Percentiles rank a stretch among this genome's conserved stretches.
These are phyloP conservation scores for Scaptomyza hsui DNA, from an alignment of 1,140 invertebrate species.

Conservation along the genomic window DNA sequence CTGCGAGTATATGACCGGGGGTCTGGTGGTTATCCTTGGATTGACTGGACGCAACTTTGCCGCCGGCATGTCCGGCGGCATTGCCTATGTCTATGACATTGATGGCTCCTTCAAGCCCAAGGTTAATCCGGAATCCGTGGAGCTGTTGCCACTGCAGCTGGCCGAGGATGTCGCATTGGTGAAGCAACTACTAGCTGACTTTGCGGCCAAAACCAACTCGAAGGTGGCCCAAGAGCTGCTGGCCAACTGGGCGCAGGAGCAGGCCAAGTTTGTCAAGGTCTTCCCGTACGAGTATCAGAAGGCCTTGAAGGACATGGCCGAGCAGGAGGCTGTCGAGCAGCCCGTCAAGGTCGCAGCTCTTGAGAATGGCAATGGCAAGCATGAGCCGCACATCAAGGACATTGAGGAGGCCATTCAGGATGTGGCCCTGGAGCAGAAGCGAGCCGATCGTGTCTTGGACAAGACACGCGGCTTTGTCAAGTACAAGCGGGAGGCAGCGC, in stretches of 20 bases:
- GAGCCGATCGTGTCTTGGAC: conserved; percentile 92
- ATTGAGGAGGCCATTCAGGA: conserved; percentile 95
- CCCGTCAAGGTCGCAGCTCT: conserved; percentile 83
- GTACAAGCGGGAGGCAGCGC: conserved; percentile 93
- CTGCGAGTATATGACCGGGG: conserved; percentile 99
- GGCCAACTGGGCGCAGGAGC: conserved; percentile 91
- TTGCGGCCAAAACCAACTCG: conserved; percentile 95
- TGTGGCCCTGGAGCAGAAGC: conserved; percentile 90
- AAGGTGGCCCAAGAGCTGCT: conserved; percentile 92
- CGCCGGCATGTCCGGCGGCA: conserved; percentile 98
- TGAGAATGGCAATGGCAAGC: conserved; percentile 84
- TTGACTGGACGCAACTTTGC: conserved; percentile 99
- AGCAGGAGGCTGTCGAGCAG: conserved; percentile 85
- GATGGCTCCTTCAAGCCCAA: conserved; percentile 93
- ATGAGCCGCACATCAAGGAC: conserved; percentile 88
- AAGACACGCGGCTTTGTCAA: conserved; percentile 98
- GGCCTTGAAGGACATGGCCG: conserved; percentile 91
- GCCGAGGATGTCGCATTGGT: conserved; percentile 93
- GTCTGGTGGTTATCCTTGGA: conserved; percentile 95
- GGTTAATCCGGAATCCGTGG: conserved; percentile 96
- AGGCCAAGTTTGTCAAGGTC: conserved; percentile 96
- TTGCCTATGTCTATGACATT: conserved; percentile 97
- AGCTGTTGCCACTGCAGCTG: conserved; percentile 91
- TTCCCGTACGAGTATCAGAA: conserved; percentile 99
- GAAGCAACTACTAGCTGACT: conserved; percentile 92